Percentiles rank a stretch among this genome's conserved stretches.
These are phyloP conservation scores for Novumbra hubbsi DNA, from an alignment of 2,797 vertebrate genomes.

Conservation along the genomic window DNA sequence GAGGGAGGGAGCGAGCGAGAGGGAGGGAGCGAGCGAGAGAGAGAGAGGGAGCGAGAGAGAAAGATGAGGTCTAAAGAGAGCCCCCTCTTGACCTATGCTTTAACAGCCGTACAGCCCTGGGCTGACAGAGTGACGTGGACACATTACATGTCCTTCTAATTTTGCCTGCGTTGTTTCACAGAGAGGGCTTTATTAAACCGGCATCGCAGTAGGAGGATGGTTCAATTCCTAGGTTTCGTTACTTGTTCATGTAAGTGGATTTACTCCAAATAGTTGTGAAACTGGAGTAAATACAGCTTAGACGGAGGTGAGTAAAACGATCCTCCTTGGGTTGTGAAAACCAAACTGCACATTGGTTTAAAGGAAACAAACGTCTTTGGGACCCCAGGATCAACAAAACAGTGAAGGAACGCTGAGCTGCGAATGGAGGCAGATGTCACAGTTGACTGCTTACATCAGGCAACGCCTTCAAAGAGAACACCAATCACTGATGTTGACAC, in stretches of 20 bases:
- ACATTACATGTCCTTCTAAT: constrained; percentile 22
- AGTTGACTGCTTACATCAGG: no score
- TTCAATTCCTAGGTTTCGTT: not conserved
- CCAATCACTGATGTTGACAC: no score
- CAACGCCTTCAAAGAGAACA: no score
- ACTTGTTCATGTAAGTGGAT: not conserved
- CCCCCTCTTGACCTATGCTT: constrained; percentile 51
- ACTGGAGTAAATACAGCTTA: constrained; percentile 20
- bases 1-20: no score
- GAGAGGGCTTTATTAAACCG: constrained; percentile 31
- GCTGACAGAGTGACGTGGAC: constrained; percentile 31
- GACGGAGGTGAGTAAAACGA: constrained; percentile 20
- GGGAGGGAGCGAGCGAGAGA: no score
- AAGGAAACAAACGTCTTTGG: no score
- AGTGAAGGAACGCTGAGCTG: no score
- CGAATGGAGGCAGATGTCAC: no score
- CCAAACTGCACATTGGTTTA: no score
- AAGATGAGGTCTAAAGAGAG: not conserved
- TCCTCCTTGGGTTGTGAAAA: not conserved
- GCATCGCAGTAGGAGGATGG: not conserved
- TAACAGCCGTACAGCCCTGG: constrained; percentile 42
- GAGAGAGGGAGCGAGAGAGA: constrained; percentile 32
- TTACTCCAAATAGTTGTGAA: constrained; percentile 7
- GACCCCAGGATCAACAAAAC: no score
- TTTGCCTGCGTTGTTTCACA: constrained; percentile 26